phyloP scores from a whole-genome alignment of 2,113 vertebrate genomes.

The Epinephelus moara region DNA sequence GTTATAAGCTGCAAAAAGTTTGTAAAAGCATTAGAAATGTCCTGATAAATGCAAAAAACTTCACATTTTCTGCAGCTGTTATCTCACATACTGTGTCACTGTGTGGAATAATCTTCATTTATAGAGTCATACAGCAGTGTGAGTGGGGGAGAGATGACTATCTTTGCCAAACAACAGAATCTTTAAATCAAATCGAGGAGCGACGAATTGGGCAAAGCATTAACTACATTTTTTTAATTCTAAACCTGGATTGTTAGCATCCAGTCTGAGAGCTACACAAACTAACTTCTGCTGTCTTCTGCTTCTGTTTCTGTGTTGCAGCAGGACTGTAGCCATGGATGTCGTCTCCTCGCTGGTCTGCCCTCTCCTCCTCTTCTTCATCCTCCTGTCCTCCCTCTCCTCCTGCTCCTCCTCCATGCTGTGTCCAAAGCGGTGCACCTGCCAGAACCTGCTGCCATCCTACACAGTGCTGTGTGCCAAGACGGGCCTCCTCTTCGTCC shows the following conservation, averaged over 20 bases:
- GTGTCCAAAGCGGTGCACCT: constrained; percentile 89
- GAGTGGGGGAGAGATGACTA: too few relatives aligned
- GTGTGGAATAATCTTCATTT: not conserved
- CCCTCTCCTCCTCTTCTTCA: constrained; percentile 39
- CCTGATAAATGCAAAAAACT: not conserved
- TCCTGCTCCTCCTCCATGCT: constrained; percentile 79
- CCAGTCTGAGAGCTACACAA: not conserved
- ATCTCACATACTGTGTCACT: not conserved
- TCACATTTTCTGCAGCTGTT: constrained; percentile 1
- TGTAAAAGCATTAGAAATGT: not conserved
- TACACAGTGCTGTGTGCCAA: constrained; percentile 89
- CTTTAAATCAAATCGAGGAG: not conserved
- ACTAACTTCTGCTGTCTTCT: not conserved
- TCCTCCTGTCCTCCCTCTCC: constrained; percentile 61
- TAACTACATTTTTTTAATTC: not conserved
- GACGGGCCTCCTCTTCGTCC: constrained; percentile 89
- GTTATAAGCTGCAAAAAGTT: not conserved
- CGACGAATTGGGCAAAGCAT: not conserved
- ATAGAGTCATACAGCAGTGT: not conserved
- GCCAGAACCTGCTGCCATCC: constrained; percentile 89
- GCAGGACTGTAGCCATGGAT: constrained; percentile 57
- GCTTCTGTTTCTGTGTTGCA: constrained; percentile 20
- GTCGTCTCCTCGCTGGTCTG: constrained; percentile 28
- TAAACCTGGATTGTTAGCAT: not conserved
- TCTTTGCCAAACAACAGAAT: not conserved